Evolutionary conservation across 1,140 invertebrate genomes (phyloP), one percentile per base, ranked within the genome.

Genomic region (Drosophila tropicalis): DNA sequence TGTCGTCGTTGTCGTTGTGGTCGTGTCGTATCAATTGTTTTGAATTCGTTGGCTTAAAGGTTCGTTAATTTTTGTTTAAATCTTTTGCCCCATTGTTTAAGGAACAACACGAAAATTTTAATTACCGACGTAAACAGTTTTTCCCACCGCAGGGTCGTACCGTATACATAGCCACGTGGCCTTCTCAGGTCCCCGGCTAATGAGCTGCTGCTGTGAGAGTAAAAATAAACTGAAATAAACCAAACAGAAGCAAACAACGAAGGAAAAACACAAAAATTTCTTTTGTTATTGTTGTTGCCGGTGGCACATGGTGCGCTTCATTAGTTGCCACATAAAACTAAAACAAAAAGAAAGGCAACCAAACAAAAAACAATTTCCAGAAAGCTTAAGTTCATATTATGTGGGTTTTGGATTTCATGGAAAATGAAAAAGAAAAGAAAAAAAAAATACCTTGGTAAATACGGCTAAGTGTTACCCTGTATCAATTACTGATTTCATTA

Each of bases 381-480:
- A 82, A 58, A 62, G 51, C 69, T 57, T 86, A 79, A 86, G 76
- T 83, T 79, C 69, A 79, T 87, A 89, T 79, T 73, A 51, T 51
- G 44, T 51, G 13, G 83, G 82, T 79, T 76, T 87, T 47, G 64
- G 69, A 67, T 86, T 86, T 60, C 83, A 79, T 12, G 19, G 19
- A 51, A 51, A 51, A 4, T 36, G 34, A 39, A 39, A 39, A 39
- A 3, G 12, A 12, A 19, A 12, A 22, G 12, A 19, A 22, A 22
- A 22, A 19, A 22, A 22, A 4, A 25, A 3, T 25, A 3, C 9
- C n/a, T 4, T 3, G 0, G 1, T 7, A 19, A 9, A 47, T 9
- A 5, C 17, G 44, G 12, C 9, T 51, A 6, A 1, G 3, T 3
- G 9, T 22, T 51, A 22, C 44, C 44, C 44, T 51, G 34, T n/a